Evolutionary conservation across 2,113 vertebrate genomes (phyloP).

Genomic region (Nipponia nippon): DNA sequence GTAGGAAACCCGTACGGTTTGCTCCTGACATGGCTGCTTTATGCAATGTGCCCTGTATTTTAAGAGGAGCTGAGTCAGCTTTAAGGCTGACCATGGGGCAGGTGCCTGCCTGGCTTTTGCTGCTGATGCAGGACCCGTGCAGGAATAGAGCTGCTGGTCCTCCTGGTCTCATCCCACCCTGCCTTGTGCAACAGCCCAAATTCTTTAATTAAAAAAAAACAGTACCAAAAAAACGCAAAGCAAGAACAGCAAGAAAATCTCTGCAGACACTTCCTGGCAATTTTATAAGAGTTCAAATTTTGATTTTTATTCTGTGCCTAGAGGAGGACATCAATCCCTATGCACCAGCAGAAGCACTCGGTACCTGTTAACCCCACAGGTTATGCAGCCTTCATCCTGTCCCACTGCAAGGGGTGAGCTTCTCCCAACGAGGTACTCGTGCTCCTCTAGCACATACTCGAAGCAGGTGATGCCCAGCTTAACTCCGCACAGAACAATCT

Average conservation of each 20-base stretch:
- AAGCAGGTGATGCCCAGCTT: background rate
- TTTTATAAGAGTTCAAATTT: background rate
- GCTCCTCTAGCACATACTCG: background rate
- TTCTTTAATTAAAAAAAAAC: no score
- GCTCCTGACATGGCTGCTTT: fast-evolving
- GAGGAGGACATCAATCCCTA: background rate
- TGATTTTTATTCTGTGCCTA: background rate
- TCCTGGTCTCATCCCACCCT: background rate
- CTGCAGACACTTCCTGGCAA: background rate
- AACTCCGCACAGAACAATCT: background rate
- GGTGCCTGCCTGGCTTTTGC: background rate
- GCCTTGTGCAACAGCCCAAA: background rate
- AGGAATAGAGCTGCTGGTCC: background rate
- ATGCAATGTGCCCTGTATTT: background rate
- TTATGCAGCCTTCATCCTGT: background rate
- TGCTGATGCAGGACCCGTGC: fast-evolving
- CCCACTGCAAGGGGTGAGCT: background rate
- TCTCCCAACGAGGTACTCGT: fast-evolving
- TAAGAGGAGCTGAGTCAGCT: no score
- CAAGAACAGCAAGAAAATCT: background rate
- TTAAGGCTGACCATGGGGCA: background rate
- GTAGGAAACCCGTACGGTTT: background rate
- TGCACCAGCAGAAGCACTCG: background rate
- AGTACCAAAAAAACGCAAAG: background rate
- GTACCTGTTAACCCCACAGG: background rate